These are phyloP conservation scores for Gymnocheta viridis DNA, from an alignment of 2,888 invertebrate genomes.

Conservation along the genomic window DNA sequence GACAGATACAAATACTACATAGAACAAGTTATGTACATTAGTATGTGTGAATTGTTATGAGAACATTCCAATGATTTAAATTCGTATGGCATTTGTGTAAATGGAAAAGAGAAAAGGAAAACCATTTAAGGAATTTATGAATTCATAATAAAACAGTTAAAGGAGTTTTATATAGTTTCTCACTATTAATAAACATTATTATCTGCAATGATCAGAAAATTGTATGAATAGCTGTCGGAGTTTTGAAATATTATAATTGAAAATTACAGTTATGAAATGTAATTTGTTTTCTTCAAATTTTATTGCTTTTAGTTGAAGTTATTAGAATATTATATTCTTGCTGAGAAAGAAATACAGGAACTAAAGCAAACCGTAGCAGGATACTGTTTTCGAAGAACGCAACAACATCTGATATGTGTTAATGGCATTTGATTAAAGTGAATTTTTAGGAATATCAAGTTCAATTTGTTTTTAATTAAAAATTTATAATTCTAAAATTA, in stretches of 20 bases:
- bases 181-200: conserved; percentile 29
- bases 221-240: neutral
- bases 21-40: neutral
- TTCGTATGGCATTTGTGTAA: neutral
- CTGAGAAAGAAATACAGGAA: no score
- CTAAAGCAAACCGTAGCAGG: no score
- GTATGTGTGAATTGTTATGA: neutral
- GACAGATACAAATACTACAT: neutral
- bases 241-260: neutral
- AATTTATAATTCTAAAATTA: no score
- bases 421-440: no score
- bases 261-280: no score
- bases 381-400: no score
- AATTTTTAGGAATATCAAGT: no score
- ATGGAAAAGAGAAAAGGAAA: conserved; percentile 22
- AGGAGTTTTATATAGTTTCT: neutral
- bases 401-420: no score
- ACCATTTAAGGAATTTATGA: conserved; percentile 31
- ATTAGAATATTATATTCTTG: no score
- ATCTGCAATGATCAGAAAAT: neutral
- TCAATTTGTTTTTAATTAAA: no score
- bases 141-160: conserved; percentile 36
- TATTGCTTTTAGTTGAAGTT: no score
- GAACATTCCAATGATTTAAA: neutral
- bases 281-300: no score